phyloP scores from a whole-genome alignment of 1,140 invertebrate genomes.

The Scaptomyza graminum region DNA sequence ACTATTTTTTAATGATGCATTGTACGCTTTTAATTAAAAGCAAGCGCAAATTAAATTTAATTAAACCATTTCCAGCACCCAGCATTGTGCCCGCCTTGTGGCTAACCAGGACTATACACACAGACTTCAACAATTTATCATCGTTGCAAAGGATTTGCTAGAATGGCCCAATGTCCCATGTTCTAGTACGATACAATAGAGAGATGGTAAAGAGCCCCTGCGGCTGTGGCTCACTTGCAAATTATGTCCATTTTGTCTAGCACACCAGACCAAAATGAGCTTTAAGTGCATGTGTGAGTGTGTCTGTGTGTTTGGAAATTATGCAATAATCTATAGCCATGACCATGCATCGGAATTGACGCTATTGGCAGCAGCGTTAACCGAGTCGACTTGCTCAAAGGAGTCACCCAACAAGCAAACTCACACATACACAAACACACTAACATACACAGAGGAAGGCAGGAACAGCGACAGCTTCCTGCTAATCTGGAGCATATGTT shows the following conservation, averaged over 20 bases:
- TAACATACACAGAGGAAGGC: constrained; percentile 9
- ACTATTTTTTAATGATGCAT: constrained; percentile 79
- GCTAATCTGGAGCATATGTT: constrained; percentile 71
- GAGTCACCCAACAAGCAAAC: constrained; percentile 25
- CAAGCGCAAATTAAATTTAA: constrained; percentile 78
- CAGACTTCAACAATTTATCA: constrained; percentile 62
- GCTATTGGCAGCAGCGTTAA: constrained; percentile 61
- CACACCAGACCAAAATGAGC: constrained; percentile 1
- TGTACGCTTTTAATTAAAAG: constrained; percentile 75
- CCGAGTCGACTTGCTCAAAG: constrained; percentile 62
- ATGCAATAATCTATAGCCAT: constrained; percentile 74
- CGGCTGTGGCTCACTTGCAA: constrained; percentile 61
- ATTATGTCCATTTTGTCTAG: constrained; percentile 63
- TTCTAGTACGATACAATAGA: neutral
- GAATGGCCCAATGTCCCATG: neutral
- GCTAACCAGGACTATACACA: constrained; percentile 21
- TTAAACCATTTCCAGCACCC: constrained; percentile 35
- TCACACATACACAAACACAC: constrained; percentile 6
- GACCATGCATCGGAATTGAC: constrained; percentile 67
- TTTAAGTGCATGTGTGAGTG: neutral
- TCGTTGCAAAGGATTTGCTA: constrained; percentile 67
- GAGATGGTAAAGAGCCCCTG: constrained; percentile 5
- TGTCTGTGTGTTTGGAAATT: constrained; percentile 57
- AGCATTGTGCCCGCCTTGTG: constrained; percentile 5
- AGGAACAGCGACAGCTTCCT: constrained; percentile 37